These are phyloP conservation scores for Stegodyphus dumicola DNA, from an alignment of 1,140 invertebrate genomes.

Conservation along the genomic window DNA sequence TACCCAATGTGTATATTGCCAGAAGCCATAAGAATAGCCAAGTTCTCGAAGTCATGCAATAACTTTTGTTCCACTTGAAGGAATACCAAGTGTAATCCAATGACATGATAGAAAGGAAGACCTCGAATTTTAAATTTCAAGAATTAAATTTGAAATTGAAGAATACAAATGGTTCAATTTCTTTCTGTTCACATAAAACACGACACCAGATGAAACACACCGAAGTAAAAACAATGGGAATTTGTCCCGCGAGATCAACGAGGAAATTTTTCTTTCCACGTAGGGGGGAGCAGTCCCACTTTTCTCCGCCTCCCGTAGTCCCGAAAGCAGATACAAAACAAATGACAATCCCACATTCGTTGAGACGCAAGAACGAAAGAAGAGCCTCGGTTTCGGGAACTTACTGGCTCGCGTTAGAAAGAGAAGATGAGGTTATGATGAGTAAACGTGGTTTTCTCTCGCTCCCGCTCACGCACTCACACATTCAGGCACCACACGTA, in stretches of 20 bases:
- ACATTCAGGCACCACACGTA: slow-evolving; percentile 48
- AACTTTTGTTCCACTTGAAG: slow-evolving; percentile 4
- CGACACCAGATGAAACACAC: not conserved
- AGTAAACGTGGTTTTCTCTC: slow-evolving; percentile 56
- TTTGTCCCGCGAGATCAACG: not conserved
- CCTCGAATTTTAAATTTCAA: not conserved
- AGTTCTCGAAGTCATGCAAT: slow-evolving; percentile 6
- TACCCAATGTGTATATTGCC: slow-evolving; percentile 25
- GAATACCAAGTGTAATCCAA: slow-evolving; percentile 16
- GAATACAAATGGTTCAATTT: not conserved
- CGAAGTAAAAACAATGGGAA: not conserved
- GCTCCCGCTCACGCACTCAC: slow-evolving; percentile 26
- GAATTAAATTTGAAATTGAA: not conserved
- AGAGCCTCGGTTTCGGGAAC: slow-evolving; percentile 24
- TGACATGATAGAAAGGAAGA: slow-evolving; percentile 3
- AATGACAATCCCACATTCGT: not conserved
- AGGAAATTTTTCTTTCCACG: not conserved
- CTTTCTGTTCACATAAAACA: not conserved
- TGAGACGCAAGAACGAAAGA: not conserved
- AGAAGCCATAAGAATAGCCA: slow-evolving; percentile 28
- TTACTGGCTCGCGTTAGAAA: not conserved
- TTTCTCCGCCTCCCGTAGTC: not conserved
- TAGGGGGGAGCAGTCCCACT: not conserved
- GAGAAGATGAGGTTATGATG: slow-evolving; percentile 52
- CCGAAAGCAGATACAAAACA: not conserved